Conservation (phyloP, 1,140 invertebrate species). For the Drosophila obscura region DNA sequence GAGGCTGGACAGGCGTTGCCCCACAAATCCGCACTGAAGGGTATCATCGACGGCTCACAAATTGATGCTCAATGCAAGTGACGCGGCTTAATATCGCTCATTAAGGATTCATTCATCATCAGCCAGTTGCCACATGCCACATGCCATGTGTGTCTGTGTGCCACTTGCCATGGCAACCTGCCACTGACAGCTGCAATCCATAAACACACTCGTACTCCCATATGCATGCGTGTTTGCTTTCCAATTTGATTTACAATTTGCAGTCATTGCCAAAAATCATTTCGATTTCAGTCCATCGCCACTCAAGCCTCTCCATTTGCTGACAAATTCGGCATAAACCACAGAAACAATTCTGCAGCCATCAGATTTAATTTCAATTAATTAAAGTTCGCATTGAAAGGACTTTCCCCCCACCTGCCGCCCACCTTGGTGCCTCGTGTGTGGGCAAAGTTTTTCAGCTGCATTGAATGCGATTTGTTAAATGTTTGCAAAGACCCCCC, state of each 20-base stretch:
- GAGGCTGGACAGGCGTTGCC: neutral
- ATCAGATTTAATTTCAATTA: neutral
- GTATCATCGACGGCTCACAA: slow-evolving; percentile 19
- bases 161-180: slow-evolving; percentile 21
- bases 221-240: slow-evolving; percentile 27
- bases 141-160: slow-evolving; percentile 1
- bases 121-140: slow-evolving; percentile 10
- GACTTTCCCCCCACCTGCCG: neutral
- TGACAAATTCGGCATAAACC: neutral
- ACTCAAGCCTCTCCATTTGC: too few relatives aligned
- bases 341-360: neutral
- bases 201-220: slow-evolving; percentile 4
- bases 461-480: slow-evolving; percentile 54
- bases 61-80: slow-evolving; percentile 46
- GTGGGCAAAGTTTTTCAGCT: neutral
- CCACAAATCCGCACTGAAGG: neutral
- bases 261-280: neutral
- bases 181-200: slow-evolving; percentile 57
- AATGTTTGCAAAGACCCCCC: slow-evolving; percentile 22
- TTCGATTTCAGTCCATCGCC: neutral
- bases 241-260: slow-evolving; percentile 42
- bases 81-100: slow-evolving; percentile 57
- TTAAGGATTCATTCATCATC: slow-evolving; percentile 66
- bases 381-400: neutral
- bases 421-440: too few relatives aligned